Conservation (phyloP, 2,113 vertebrate species). For the Atlantisia rogersi region DNA sequence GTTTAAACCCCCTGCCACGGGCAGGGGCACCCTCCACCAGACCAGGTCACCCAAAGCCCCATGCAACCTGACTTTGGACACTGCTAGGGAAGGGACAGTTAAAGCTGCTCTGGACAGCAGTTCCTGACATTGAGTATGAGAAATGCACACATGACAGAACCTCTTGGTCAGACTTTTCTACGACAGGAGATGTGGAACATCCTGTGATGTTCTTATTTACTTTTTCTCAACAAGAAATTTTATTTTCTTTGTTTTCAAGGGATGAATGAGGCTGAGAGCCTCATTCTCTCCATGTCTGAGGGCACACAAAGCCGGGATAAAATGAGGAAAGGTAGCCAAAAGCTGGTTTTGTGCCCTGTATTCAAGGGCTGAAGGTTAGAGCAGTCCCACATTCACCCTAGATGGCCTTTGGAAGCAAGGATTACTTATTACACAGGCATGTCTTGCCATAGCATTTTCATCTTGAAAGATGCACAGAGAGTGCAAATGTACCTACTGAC, state of each 20-base stretch:
- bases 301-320: background rate
- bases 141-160: background rate
- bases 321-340: background rate
- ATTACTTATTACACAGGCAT: slow-evolving; percentile 37
- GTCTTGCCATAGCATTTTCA: background rate
- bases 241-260: background rate
- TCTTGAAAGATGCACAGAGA: background rate
- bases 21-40: no score
- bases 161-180: background rate
- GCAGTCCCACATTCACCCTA: background rate
- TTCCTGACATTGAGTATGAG: background rate
- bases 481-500: background rate
- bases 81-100: no score
- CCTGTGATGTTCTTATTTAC: background rate
- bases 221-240: background rate
- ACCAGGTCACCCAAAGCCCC: no score
- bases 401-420: slow-evolving; percentile 28
- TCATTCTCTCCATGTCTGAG: background rate
- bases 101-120: background rate
- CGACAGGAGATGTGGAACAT: background rate
- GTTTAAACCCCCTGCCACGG: no score
- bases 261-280: background rate
- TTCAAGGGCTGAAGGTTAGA: slow-evolving; percentile 32
- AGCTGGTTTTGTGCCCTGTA: background rate
- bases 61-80: no score